Conservation (phyloP, 2,113 vertebrate species). For the Tauraco erythrolophus region DNA sequence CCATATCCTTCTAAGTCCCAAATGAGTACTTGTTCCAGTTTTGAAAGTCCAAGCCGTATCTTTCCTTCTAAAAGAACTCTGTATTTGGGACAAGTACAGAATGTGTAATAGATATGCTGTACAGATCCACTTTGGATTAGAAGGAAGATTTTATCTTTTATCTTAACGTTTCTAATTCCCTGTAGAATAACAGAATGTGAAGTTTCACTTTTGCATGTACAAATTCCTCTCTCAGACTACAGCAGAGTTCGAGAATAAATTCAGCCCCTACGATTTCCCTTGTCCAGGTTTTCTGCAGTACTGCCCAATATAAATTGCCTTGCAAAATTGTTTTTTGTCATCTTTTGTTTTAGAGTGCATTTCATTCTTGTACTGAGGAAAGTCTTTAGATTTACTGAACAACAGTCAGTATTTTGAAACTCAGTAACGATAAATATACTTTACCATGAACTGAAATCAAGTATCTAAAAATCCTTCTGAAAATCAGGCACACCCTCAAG, state of each 20-base stretch:
- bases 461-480: not conserved
- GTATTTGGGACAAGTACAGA: slow-evolving; percentile 17
- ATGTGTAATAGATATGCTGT: not conserved
- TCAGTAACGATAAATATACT: not conserved
- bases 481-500: not conserved
- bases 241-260: not conserved
- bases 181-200: not conserved
- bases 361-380: not conserved
- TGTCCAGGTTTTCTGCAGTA: not conserved
- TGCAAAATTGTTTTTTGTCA: not conserved
- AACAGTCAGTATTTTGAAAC: not conserved
- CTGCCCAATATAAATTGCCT: not conserved
- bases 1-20: not conserved
- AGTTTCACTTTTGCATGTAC: not conserved
- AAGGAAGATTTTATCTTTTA: slow-evolving; percentile 1
- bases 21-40: slow-evolving; percentile 4
- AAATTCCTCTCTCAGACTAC: not conserved
- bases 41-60: not conserved
- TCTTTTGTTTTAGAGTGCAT: not conserved
- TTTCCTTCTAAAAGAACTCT: not conserved
- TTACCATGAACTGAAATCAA: not conserved
- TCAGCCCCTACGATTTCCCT: not conserved
- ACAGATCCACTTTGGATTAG: not conserved
- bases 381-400: not conserved
- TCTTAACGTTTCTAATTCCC: not conserved